Evolutionary conservation across 1,140 invertebrate species (phyloP).

Genomic region (Drosophila willistoni): DNA sequence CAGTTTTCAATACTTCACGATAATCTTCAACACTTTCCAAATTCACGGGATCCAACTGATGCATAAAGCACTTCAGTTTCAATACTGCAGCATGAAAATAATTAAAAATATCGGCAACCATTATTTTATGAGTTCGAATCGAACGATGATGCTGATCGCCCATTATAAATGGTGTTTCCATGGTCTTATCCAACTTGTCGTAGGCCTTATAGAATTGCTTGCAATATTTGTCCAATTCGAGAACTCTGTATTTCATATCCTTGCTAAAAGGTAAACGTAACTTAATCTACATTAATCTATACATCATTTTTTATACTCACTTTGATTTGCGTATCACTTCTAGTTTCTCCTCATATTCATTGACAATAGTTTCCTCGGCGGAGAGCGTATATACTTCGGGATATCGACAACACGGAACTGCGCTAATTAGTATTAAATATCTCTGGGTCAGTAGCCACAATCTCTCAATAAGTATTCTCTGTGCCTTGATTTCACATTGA

Average conservation of each 20-base stretch:
- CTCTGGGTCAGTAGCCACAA: constrained; percentile 63
- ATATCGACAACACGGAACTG: constrained; percentile 53
- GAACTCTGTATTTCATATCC: constrained; percentile 32
- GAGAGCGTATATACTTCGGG: constrained; percentile 67
- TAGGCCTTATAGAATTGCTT: constrained; percentile 53
- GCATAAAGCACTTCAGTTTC: constrained; percentile 63
- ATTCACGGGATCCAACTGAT: constrained; percentile 64
- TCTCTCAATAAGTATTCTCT: constrained; percentile 51
- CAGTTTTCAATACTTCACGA: constrained; percentile 47
- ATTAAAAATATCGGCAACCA: constrained; percentile 66
- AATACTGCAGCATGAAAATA: constrained; percentile 54
- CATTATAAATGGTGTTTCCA: constrained; percentile 57
- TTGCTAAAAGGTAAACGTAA: constrained; percentile 28
- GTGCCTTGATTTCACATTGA: constrained; percentile 51
- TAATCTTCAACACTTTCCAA: constrained; percentile 66
- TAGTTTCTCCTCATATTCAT: constrained; percentile 70
- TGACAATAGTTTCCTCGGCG: constrained; percentile 65
- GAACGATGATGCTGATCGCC: constrained; percentile 56
- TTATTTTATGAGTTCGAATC: constrained; percentile 53
- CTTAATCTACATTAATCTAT: neutral
- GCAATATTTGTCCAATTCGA: constrained; percentile 42
- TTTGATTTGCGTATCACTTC: constrained; percentile 49
- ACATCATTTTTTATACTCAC: constrained; percentile 19
- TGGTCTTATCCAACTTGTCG: constrained; percentile 40
- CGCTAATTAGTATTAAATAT: constrained; percentile 65